Evolutionary conservation across 2,888 invertebrate species (phyloP).

Genomic region (Eumacrocentrus americanus): DNA sequence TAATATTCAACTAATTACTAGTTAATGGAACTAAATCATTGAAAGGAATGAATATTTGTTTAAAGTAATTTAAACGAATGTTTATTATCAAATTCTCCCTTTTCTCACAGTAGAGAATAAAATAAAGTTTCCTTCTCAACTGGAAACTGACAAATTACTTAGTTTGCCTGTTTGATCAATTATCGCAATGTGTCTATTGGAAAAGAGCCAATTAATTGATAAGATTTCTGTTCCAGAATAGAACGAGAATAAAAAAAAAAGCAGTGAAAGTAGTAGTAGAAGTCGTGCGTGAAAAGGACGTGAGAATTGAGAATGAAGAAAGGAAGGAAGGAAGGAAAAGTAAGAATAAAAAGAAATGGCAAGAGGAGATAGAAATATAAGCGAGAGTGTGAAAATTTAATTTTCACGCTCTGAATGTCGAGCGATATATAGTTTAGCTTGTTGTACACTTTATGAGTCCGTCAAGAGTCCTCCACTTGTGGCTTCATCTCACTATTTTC

Average conservation of each 20-base stretch:
- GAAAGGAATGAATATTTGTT: no score
- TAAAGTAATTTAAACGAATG: no score
- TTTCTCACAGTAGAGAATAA: no score
- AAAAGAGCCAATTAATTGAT: neutral
- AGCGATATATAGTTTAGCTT: no score
- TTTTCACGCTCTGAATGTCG: neutral
- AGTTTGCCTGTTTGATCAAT: neutral
- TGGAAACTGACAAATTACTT: neutral
- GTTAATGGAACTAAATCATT: no score
- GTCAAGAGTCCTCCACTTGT: neutral
- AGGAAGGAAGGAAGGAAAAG: neutral
- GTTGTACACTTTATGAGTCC: neutral
- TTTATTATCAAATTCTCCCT: no score
- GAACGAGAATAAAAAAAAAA: neutral
- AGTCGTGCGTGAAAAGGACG: conserved; percentile 8
- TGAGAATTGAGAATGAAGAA: conserved; percentile 3
- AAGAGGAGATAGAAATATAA: neutral
- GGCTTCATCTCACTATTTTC: neutral
- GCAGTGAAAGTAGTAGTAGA: neutral
- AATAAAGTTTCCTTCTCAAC: neutral
- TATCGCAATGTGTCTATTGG: neutral
- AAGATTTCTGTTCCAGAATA: neutral
- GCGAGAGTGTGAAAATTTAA: conserved; percentile 10
- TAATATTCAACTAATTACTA: no score
- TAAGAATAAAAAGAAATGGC: neutral